These are phyloP conservation scores for Crocidura indochinensis DNA, from an alignment of 2,797 vertebrate species.

Conservation along the genomic window DNA sequence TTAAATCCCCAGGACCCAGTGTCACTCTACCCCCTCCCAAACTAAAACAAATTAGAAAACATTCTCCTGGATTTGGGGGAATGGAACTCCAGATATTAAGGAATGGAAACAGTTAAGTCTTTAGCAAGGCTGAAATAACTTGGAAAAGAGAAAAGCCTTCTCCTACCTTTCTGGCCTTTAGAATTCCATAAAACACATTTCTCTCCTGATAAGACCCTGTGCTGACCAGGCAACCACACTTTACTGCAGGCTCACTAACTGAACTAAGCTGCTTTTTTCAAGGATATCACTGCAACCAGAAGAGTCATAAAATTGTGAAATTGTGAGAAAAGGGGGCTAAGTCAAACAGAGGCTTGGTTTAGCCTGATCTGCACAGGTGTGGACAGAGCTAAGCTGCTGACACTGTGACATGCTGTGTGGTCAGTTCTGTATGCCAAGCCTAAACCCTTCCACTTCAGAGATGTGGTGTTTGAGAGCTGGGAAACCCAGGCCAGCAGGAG, in stretches of 20 bases:
- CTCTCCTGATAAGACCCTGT: slow-evolving; percentile 79
- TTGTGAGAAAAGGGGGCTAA: slow-evolving; percentile 74
- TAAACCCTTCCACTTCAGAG: not conserved
- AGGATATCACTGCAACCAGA: slow-evolving; percentile 80
- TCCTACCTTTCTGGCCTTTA: slow-evolving; percentile 69
- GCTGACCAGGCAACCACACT: slow-evolving; percentile 81
- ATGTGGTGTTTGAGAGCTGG: not conserved
- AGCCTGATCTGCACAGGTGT: not conserved
- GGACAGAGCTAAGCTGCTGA: slow-evolving; percentile 57
- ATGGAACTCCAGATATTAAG: not conserved
- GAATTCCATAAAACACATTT: slow-evolving; percentile 83
- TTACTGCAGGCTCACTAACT: slow-evolving; percentile 81
- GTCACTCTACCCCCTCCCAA: too few species aligned
- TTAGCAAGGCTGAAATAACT: slow-evolving; percentile 48
- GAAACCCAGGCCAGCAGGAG: not conserved
- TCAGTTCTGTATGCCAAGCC: not conserved
- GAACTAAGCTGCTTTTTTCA: slow-evolving; percentile 84
- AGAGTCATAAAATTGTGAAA: slow-evolving; percentile 84
- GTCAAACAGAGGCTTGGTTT: slow-evolving; percentile 76
- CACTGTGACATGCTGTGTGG: not conserved
- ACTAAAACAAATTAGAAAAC: slow-evolving; percentile 8
- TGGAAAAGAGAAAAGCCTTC: slow-evolving; percentile 34
- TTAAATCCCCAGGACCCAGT: too few species aligned
- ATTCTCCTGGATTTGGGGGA: not conserved
- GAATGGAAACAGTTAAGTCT: slow-evolving; percentile 76